Evolutionary conservation across 2,797 vertebrate genomes (phyloP).

Genomic region (Botia almorhae): DNA sequence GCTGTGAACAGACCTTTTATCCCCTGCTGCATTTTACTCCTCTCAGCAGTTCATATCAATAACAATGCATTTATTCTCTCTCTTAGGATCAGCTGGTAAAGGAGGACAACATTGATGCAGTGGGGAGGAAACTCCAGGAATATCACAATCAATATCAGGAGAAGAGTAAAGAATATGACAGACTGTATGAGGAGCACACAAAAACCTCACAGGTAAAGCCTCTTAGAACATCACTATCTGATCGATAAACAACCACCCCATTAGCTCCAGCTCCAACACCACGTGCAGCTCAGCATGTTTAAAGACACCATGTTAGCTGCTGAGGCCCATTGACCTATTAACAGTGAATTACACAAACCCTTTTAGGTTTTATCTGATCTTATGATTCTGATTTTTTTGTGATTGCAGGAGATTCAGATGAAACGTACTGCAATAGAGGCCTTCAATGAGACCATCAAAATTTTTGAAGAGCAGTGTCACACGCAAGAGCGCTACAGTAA

Average conservation of each 20-base stretch:
- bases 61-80: slow-evolving; percentile 77
- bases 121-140: slow-evolving; percentile 95
- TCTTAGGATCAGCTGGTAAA: slow-evolving; percentile 93
- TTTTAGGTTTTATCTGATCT: neutral
- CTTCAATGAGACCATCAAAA: slow-evolving; percentile 98
- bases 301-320: too few relatives aligned
- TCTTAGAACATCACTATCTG: neutral
- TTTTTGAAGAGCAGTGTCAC: slow-evolving; percentile 96
- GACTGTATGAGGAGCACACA: slow-evolving; percentile 94
- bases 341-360: neutral
- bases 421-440: slow-evolving; percentile 96
- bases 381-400: slow-evolving; percentile 10
- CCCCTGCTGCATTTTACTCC: neutral
- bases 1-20: neutral
- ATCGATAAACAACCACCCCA: slow-evolving; percentile 6
- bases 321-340: slow-evolving; percentile 19
- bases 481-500: slow-evolving; percentile 89
- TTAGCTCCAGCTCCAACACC: neutral
- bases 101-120: slow-evolving; percentile 95
- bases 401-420: slow-evolving; percentile 94
- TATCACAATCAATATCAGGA: slow-evolving; percentile 94
- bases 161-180: slow-evolving; percentile 94
- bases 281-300: neutral
- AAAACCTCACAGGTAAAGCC: slow-evolving; percentile 90
- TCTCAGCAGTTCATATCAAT: slow-evolving; percentile 65